Percentiles rank a stretch among this genome's conserved stretches.
These are phyloP conservation scores for Leucozona laternaria DNA, from an alignment of 2,888 invertebrate genomes.

Conservation along the genomic window DNA sequence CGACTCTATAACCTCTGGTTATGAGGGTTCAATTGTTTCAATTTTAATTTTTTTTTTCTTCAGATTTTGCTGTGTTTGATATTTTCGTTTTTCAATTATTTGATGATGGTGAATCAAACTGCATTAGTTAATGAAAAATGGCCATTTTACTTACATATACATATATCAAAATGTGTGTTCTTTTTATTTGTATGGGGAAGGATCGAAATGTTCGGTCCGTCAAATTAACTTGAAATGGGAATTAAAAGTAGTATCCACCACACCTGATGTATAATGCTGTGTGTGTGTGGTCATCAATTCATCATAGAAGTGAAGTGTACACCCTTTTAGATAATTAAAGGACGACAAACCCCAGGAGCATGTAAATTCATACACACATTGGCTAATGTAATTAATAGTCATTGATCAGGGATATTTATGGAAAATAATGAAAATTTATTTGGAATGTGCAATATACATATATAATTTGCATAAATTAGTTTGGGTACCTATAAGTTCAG, in stretches of 20 bases:
- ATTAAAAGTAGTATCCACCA: not conserved
- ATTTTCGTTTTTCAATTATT: conserved; percentile 10
- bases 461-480: conserved; percentile 53
- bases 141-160: not conserved
- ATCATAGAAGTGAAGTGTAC: conserved; percentile 31
- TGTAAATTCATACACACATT: conserved; percentile 11
- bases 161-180: not conserved
- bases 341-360: conserved; percentile 27
- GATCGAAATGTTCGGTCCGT: not conserved
- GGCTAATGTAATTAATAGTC: conserved; percentile 64
- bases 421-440: conserved; percentile 66
- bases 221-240: conserved; percentile 11
- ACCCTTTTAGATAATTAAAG: conserved; percentile 48
- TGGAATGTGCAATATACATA: conserved; percentile 47
- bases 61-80: not conserved
- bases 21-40: conserved; percentile 39
- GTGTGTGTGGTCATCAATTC: conserved; percentile 47
- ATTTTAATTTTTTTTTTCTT: not conserved
- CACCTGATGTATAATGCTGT: not conserved
- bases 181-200: not conserved
- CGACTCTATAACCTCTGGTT: not conserved
- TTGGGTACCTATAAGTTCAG: not conserved
- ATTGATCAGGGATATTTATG: conserved; percentile 66
- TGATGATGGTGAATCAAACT: conserved; percentile 12
- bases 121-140: conserved; percentile 46